These are phyloP conservation scores for Apamea epomidion DNA, from an alignment of 2,888 invertebrate genomes.

Conservation along the genomic window DNA sequence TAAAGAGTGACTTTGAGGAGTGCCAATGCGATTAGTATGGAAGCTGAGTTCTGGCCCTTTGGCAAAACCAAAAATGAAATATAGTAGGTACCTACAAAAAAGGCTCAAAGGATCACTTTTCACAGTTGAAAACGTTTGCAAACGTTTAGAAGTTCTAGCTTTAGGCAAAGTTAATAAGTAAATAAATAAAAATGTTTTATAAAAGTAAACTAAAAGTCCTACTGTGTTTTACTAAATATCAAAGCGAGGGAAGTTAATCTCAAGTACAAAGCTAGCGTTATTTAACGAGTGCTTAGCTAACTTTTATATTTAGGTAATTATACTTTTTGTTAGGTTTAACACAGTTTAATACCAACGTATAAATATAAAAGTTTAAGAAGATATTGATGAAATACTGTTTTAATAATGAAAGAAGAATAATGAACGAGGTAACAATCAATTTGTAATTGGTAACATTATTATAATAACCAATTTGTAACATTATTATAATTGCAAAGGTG, in stretches of 20 bases:
- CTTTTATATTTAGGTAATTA: neutral
- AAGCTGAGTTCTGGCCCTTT: slow-evolving; percentile 26
- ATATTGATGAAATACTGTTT: slow-evolving; percentile 4
- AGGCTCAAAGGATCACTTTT: slow-evolving; percentile 10
- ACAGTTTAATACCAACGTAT: neutral
- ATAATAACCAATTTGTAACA: slow-evolving; percentile 23
- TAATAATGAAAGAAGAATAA: neutral
- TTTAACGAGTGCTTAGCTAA: slow-evolving; percentile 2
- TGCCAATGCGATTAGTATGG: slow-evolving; percentile 58
- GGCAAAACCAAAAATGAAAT: slow-evolving; percentile 40
- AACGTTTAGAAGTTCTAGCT: slow-evolving; percentile 7
- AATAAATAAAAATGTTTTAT: slow-evolving; percentile 9
- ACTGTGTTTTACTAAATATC: slow-evolving; percentile 11
- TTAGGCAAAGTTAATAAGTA: slow-evolving; percentile 16
- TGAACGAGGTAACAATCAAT: neutral
- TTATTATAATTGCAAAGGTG: slow-evolving; percentile 28
- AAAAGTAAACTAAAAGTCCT: neutral
- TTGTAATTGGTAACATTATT: slow-evolving; percentile 22
- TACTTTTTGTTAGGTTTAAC: neutral
- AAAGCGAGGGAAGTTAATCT: slow-evolving; percentile 9
- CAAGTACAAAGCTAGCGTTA: slow-evolving; percentile 3
- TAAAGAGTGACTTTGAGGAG: slow-evolving; percentile 57
- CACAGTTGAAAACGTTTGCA: slow-evolving; percentile 15
- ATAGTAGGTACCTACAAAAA: neutral
- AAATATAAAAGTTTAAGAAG: neutral